phyloP scores from a whole-genome alignment of 2,113 vertebrate species.

The Sturnira hondurensis region DNA sequence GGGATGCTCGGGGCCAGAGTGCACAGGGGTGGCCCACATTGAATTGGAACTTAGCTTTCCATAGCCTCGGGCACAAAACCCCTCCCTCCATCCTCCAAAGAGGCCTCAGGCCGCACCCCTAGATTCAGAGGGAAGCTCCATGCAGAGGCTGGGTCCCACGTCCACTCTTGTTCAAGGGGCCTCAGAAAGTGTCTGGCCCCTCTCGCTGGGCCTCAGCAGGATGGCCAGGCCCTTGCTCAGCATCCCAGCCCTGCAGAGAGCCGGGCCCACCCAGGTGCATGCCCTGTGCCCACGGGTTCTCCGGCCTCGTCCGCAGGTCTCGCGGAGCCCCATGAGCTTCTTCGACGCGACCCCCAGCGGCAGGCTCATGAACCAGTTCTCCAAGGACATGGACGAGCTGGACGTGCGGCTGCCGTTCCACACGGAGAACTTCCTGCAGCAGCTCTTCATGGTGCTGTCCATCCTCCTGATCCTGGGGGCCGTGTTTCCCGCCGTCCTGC shows the following conservation, averaged over 20 bases:
- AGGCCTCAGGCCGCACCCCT: not conserved
- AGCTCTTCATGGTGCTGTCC: slow-evolving; percentile 75
- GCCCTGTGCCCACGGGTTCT: not conserved
- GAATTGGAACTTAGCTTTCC: not conserved
- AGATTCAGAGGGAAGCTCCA: not conserved
- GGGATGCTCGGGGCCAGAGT: too few species aligned
- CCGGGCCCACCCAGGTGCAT: fast-evolving
- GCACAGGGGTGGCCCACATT: fast-evolving
- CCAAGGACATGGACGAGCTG: slow-evolving; percentile 87
- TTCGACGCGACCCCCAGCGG: slow-evolving; percentile 87
- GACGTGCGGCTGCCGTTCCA: slow-evolving; percentile 82
- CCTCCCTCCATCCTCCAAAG: not conserved
- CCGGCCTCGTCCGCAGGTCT: slow-evolving; percentile 76
- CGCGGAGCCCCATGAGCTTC: slow-evolving; percentile 85
- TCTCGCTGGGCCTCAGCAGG: not conserved
- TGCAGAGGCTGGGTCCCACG: not conserved
- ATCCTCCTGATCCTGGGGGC: slow-evolving; percentile 78
- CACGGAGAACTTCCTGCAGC: slow-evolving; percentile 86
- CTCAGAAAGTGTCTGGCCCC: not conserved
- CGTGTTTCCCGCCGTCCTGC: slow-evolving; percentile 82
- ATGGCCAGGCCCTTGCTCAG: slow-evolving; percentile 45
- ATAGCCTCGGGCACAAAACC: not conserved
- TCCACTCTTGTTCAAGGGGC: not conserved
- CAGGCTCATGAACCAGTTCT: slow-evolving; percentile 87
- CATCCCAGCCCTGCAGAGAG: not conserved